Evolutionary conservation across 1,140 invertebrate genomes (phyloP).

Genomic region (Drosophila insularis): DNA sequence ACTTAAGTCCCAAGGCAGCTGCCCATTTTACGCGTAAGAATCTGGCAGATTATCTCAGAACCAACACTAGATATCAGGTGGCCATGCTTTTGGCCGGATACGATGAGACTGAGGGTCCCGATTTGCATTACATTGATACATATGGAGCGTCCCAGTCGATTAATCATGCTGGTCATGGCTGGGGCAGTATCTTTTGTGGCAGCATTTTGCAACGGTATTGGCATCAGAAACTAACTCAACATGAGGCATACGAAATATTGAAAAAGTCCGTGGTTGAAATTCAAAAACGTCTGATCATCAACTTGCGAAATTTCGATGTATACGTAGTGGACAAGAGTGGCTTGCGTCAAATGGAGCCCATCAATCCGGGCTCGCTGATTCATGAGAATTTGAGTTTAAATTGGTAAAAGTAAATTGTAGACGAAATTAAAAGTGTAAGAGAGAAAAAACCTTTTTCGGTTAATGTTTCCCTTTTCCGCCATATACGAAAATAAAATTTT

Average conservation of each 20-base stretch:
- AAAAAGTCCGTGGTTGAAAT: slow-evolving; percentile 95
- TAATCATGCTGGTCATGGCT: slow-evolving; percentile 96
- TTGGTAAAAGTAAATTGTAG: slow-evolving; percentile 1
- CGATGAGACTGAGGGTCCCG: slow-evolving; percentile 89
- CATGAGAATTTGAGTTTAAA: slow-evolving; percentile 20
- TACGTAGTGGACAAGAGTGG: slow-evolving; percentile 93
- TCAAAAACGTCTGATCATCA: slow-evolving; percentile 94
- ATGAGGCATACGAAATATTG: slow-evolving; percentile 92
- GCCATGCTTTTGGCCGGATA: slow-evolving; percentile 83
- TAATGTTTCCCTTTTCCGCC: background rate
- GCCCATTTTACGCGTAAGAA: slow-evolving; percentile 96
- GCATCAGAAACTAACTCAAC: slow-evolving; percentile 88
- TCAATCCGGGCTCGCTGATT: slow-evolving; percentile 82
- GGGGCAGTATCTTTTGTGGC: slow-evolving; percentile 95
- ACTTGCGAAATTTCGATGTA: slow-evolving; percentile 95
- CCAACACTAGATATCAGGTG: slow-evolving; percentile 86
- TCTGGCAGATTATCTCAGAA: slow-evolving; percentile 95
- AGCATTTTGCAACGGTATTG: slow-evolving; percentile 96
- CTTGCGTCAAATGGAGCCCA: slow-evolving; percentile 87
- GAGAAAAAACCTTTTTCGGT: slow-evolving; percentile 5
- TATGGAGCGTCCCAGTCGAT: slow-evolving; percentile 91
- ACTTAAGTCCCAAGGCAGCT: slow-evolving; percentile 94
- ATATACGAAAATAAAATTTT: slow-evolving; percentile 23
- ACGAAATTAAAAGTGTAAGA: background rate
- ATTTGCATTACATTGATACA: slow-evolving; percentile 95